Conservation (phyloP, 2,888 invertebrate genomes). For the Nephrotoma flavescens region DNA sequence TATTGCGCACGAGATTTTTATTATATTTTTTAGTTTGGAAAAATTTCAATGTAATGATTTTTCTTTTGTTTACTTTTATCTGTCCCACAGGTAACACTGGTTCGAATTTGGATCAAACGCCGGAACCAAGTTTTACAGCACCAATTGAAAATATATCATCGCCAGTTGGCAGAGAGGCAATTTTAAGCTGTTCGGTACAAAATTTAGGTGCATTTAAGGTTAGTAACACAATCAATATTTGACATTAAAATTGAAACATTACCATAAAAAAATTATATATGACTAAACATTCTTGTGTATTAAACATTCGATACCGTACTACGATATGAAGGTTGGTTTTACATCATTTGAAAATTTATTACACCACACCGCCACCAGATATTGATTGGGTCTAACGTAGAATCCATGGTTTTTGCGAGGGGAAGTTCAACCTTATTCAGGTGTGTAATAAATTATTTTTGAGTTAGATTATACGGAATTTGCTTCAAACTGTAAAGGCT, state of each 20-base stretch:
- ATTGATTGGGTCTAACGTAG: no score
- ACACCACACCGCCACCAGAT: no score
- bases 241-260: neutral
- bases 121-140: constrained; percentile 9
- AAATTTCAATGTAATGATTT: neutral
- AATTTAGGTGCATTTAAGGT: constrained; percentile 9
- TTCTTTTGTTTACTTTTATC: neutral
- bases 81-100: neutral
- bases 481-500: no score
- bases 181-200: constrained; percentile 9
- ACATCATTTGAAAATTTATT: no score
- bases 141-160: constrained; percentile 9
- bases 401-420: no score
- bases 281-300: no score
- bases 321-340: no score
- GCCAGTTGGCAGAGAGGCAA: constrained; percentile 8
- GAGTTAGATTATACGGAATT: no score
- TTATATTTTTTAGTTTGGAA: neutral
- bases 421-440: no score
- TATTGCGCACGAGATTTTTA: neutral
- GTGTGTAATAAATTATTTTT: no score
- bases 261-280: no score
- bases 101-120: neutral
- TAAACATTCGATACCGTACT: no score
- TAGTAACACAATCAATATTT: neutral